These are phyloP conservation scores for Xestia xanthographa DNA, from an alignment of 2,888 invertebrate genomes.

Conservation along the genomic window DNA sequence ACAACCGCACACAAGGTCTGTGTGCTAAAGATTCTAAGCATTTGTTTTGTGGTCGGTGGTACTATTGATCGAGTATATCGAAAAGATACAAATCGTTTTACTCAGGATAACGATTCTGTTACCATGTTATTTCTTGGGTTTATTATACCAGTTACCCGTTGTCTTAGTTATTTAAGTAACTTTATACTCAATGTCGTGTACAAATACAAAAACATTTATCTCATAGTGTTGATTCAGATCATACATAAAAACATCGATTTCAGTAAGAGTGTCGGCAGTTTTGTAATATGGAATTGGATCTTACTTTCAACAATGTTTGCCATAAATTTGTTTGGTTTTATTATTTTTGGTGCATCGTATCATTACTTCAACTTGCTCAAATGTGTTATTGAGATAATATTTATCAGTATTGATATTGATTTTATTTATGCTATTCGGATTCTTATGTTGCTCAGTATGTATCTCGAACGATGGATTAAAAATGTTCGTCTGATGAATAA, in stretches of 20 bases:
- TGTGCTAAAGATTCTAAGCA: neutral
- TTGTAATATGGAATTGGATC: constrained; percentile 4
- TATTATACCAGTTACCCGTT: neutral
- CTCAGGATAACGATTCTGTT: neutral
- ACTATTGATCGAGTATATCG: neutral
- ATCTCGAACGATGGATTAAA: constrained; percentile 4
- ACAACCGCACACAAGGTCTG: neutral
- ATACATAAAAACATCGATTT: neutral
- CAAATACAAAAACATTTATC: neutral
- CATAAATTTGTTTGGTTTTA: neutral
- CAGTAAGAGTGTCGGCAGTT: neutral
- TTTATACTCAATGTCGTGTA: neutral
- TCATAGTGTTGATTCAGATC: neutral
- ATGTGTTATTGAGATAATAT: neutral
- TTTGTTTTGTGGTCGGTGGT: constrained; percentile 5
- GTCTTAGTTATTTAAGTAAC: neutral
- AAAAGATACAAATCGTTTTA: too few species aligned
- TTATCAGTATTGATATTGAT: constrained; percentile 9
- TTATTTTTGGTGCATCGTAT: neutral
- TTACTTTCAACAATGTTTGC: neutral
- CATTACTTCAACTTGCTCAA: neutral
- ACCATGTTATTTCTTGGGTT: constrained; percentile 1
- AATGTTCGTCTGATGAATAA: neutral
- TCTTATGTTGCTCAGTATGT: neutral
- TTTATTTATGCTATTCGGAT: neutral